phyloP scores from a whole-genome alignment of 2,113 vertebrate genomes.

The Coptodon bakossiorum region DNA sequence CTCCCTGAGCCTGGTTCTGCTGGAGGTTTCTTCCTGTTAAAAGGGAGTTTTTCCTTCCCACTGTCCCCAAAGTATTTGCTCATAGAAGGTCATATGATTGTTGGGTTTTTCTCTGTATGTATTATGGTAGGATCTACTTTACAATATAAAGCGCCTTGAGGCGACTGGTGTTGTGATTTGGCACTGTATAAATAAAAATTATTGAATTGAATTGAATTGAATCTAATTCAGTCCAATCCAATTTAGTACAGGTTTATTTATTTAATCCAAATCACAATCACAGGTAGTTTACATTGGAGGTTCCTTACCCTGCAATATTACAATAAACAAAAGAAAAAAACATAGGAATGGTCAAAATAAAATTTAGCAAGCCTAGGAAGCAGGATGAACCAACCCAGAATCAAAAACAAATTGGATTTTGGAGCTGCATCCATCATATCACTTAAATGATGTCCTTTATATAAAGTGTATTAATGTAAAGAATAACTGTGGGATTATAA shows the following conservation, averaged over 20 bases:
- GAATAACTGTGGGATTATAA: not conserved
- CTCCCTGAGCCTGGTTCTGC: not conserved
- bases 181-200: not conserved
- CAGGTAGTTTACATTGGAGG: not conserved
- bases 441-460: not conserved
- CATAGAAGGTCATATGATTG: no score
- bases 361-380: not conserved
- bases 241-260: not conserved
- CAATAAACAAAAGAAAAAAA: not conserved
- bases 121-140: not conserved
- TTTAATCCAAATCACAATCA: not conserved
- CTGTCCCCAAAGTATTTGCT: not conserved
- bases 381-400: not conserved
- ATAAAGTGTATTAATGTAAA: not conserved
- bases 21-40: accelerated
- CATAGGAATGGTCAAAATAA: no score
- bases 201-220: not conserved
- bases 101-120: not conserved
- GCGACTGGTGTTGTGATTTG: not conserved
- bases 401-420: not conserved
- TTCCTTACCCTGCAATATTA: not conserved
- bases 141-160: accelerated
- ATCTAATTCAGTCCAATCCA: not conserved
- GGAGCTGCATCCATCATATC: not conserved
- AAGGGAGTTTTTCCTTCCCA: not conserved